These are phyloP conservation scores for Scartelaos histophorus DNA, from an alignment of 2,113 vertebrate genomes.

Conservation along the genomic window DNA sequence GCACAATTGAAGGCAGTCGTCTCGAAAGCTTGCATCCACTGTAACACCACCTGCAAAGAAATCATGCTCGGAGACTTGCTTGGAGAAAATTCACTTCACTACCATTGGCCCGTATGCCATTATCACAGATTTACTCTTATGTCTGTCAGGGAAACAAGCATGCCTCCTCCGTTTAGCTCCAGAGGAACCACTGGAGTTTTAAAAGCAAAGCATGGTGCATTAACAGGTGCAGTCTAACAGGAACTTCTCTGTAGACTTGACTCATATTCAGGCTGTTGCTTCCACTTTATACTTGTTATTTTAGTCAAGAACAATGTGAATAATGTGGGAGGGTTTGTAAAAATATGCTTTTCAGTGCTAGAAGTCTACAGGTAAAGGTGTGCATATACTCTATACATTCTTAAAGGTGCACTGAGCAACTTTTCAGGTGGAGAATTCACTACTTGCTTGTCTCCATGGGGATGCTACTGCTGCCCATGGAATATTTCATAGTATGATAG, in stretches of 20 bases:
- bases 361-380: neutral
- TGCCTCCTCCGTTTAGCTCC: conserved; percentile 30
- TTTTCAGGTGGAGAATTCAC: no score
- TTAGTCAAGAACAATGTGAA: conserved; percentile 8
- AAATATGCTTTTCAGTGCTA: neutral
- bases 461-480: no score
- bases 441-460: no score
- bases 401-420: no score
- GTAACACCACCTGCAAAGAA: conserved; percentile 53
- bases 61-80: conserved; percentile 26
- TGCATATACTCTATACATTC: no score
- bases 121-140: conserved; percentile 53
- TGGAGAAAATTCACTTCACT: conserved; percentile 34
- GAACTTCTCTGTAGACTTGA: conserved; percentile 1
- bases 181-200: neutral
- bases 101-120: conserved; percentile 31
- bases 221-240: conserved; percentile 1
- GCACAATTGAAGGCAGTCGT: conserved; percentile 64
- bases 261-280: conserved; percentile 7
- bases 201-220: neutral
- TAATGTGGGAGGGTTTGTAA: conserved; percentile 8
- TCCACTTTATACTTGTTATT: conserved; percentile 11
- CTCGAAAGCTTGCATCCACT: conserved; percentile 56
- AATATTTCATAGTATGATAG: no score
- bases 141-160: conserved; percentile 51